Evolutionary conservation across 2,113 vertebrate genomes (phyloP).

Genomic region (Todiramphus chloris): DNA sequence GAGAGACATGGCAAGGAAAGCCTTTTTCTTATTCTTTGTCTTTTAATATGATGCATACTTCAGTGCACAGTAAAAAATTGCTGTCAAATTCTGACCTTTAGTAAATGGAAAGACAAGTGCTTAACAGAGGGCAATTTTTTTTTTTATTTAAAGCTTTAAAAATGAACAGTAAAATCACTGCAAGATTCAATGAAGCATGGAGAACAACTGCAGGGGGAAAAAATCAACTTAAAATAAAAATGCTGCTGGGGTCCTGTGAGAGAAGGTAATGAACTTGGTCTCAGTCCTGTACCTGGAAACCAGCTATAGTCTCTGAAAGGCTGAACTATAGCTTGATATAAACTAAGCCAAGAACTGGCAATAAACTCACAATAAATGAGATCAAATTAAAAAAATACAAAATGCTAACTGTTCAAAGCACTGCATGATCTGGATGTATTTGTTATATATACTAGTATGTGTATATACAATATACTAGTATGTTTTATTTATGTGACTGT

Average conservation of each 20-base stretch:
- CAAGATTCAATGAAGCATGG: background rate
- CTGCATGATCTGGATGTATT: background rate
- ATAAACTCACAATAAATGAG: background rate
- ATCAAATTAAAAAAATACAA: background rate
- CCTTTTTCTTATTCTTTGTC: background rate
- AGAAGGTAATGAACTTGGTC: background rate
- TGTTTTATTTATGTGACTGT: background rate
- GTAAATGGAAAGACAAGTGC: background rate
- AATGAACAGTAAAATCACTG: conserved; percentile 13
- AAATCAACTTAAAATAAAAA: background rate
- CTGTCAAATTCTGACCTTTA: conserved; percentile 21
- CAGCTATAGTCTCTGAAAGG: background rate
- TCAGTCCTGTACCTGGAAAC: background rate
- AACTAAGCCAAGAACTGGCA: background rate
- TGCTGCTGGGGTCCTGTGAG: background rate
- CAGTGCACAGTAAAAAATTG: background rate
- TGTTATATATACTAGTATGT: background rate
- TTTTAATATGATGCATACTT: background rate
- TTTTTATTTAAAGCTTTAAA: conserved; percentile 10
- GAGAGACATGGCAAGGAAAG: background rate
- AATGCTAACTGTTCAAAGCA: background rate
- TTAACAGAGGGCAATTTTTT: background rate
- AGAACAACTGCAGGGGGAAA: background rate
- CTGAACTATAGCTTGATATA: background rate
- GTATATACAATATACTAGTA: background rate